A percentile compares a stretch with the other conserved stretches of the same genome.
Conservation (phyloP, 2,797 vertebrate species). For the Anguilla marmorata region DNA sequence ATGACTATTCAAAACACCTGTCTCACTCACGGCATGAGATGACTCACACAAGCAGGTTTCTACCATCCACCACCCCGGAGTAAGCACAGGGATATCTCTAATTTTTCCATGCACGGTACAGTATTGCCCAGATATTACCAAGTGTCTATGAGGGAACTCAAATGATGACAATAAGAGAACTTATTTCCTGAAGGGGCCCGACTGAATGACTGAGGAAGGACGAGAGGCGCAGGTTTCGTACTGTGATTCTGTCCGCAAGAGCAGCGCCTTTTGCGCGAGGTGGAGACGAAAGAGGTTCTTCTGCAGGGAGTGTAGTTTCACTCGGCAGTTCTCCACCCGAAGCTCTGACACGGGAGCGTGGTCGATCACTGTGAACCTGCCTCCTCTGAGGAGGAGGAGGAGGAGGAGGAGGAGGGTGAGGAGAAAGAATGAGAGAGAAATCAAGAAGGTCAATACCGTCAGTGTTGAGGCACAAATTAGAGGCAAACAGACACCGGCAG, state of each 20-base stretch:
- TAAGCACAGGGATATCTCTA: neutral
- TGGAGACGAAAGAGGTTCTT: conserved; percentile 90
- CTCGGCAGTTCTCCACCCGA: conserved; percentile 85
- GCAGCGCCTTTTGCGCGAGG: conserved; percentile 72
- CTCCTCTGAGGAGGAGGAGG: conserved; percentile 66
- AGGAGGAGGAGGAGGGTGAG: conserved; percentile 6
- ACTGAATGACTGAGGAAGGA: neutral
- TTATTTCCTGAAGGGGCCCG: neutral
- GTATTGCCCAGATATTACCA: neutral
- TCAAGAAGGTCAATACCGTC: neutral
- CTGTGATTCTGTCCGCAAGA: conserved; percentile 88
- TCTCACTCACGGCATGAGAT: neutral
- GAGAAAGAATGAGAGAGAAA: neutral
- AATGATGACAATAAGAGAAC: neutral
- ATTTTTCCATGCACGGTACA: neutral
- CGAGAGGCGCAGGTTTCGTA: conserved; percentile 64
- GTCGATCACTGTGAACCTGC: conserved; percentile 87
- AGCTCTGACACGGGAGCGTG: conserved; percentile 81
- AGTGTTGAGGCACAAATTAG: no score
- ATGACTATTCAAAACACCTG: neutral
- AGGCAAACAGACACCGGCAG: neutral
- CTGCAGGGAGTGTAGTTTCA: conserved; percentile 86
- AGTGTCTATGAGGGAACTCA: neutral
- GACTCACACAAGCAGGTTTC: neutral
- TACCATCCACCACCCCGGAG: neutral